A percentile compares a stretch with the other conserved stretches of the same genome.
These are phyloP conservation scores for Drosophila kikkawai DNA, from an alignment of 1,140 invertebrate genomes.

Conservation along the genomic window DNA sequence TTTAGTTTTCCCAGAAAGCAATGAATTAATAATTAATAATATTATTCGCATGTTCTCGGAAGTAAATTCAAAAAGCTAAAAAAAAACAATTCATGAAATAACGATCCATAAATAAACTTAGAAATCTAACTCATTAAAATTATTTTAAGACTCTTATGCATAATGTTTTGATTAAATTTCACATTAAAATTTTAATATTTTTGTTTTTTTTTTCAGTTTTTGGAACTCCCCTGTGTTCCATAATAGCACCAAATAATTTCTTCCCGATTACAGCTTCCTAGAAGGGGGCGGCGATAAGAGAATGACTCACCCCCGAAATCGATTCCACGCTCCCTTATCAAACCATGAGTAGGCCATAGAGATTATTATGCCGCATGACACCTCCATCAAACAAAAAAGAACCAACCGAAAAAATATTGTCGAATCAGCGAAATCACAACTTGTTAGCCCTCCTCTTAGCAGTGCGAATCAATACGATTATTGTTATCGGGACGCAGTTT, in stretches of 20 bases:
- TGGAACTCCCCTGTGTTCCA: not conserved
- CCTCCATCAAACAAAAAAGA: constrained; percentile 40
- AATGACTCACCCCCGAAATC: constrained; percentile 29
- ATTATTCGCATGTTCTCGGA: no score
- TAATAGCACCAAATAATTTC: not conserved
- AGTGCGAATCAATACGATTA: constrained; percentile 26
- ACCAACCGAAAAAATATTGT: constrained; percentile 32
- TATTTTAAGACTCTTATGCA: not conserved
- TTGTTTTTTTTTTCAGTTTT: not conserved
- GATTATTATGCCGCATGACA: constrained; percentile 40
- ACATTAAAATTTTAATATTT: not conserved
- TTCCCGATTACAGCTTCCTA: constrained; percentile 23
- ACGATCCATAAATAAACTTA: not conserved
- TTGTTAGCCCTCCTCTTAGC: constrained; percentile 4
- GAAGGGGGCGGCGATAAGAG: constrained; percentile 19
- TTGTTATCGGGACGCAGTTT: constrained; percentile 13
- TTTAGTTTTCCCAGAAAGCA: no score
- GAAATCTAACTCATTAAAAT: not conserved
- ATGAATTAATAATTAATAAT: no score
- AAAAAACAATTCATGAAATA: no score
- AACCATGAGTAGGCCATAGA: constrained; percentile 42
- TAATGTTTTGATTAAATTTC: not conserved
- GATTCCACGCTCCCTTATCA: constrained; percentile 36
- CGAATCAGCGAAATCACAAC: constrained; percentile 50
- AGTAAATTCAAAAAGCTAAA: no score